Conservation (phyloP, 2,113 vertebrate species). For the Sceloporus tristichus region DNA sequence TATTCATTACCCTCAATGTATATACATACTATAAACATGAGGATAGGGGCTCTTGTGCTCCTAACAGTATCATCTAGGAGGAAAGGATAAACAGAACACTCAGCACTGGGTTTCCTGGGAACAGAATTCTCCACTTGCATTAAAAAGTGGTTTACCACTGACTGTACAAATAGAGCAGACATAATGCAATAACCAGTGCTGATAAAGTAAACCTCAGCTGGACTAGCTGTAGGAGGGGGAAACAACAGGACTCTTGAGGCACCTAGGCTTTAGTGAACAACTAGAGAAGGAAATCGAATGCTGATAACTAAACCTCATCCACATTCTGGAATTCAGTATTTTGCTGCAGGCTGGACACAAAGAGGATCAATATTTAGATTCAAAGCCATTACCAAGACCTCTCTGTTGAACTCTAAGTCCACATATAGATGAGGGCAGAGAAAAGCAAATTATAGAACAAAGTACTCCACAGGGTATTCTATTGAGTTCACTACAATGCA, state of each 20-base stretch:
- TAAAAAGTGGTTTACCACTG: conserved; percentile 51
- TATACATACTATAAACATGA: background rate
- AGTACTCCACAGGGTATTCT: too few species aligned
- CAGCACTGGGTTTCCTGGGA: conserved; percentile 9
- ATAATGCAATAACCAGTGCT: conserved; percentile 14
- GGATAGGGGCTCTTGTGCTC: conserved; percentile 39
- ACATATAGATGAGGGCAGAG: background rate
- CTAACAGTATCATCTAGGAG: conserved; percentile 48
- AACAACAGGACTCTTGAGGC: conserved; percentile 5
- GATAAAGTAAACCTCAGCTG: conserved; percentile 32
- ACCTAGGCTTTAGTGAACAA: rapidly evolving
- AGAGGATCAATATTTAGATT: conserved; percentile 18
- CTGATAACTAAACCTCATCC: background rate
- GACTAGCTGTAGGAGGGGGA: background rate
- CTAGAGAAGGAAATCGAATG: background rate
- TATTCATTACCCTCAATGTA: too few species aligned
- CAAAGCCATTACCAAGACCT: conserved; percentile 15
- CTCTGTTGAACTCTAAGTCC: background rate
- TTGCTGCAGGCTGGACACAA: background rate
- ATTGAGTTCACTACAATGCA: background rate
- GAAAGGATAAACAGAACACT: conserved; percentile 40
- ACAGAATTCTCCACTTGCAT: background rate
- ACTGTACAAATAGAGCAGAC: conserved; percentile 4
- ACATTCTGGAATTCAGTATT: background rate
- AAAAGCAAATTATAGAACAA: background rate